phyloP scores from a whole-genome alignment of 2,888 invertebrate species.

The Parochlus steinenii region DNA sequence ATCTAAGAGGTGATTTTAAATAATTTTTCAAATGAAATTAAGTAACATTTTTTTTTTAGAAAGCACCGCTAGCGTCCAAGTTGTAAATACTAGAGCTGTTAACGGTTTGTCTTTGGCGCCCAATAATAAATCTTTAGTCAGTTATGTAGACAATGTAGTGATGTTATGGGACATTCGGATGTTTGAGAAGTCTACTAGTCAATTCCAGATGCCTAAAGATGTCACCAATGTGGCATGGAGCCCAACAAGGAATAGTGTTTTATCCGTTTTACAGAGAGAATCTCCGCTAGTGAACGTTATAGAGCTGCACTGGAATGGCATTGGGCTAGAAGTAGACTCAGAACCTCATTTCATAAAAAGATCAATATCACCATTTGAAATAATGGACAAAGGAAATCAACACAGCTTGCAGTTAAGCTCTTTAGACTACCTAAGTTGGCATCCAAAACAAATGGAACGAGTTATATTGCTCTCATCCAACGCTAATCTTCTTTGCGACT shows the following conservation, averaged over 20 bases:
- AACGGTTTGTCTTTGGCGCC: conserved; percentile 69
- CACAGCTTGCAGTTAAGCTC: conserved; percentile 21
- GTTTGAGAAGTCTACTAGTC: conserved; percentile 65
- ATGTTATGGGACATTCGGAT: conserved; percentile 79
- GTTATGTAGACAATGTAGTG: conserved; percentile 64
- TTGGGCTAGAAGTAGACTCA: conserved; percentile 47
- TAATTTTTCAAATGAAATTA: not conserved
- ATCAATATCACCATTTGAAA: conserved; percentile 32
- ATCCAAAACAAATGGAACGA: conserved; percentile 48
- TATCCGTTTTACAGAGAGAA: conserved; percentile 70
- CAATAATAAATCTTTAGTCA: conserved; percentile 63
- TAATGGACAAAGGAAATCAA: conserved; percentile 8
- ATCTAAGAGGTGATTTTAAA: conserved; percentile 58
- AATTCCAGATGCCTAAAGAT: conserved; percentile 46
- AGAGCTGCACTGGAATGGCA: conserved; percentile 59
- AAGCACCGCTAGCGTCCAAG: conserved; percentile 36
- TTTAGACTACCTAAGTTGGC: conserved; percentile 74
- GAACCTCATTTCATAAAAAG: conserved; percentile 63
- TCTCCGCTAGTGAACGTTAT: conserved; percentile 59
- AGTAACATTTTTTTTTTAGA: conserved; percentile 34
- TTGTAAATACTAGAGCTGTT: conserved; percentile 63
- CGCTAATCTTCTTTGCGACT: no score
- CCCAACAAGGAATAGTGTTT: conserved; percentile 67
- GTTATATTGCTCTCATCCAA: conserved; percentile 19
- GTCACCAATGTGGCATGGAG: conserved; percentile 73